Evolutionary conservation across 2,113 vertebrate species (phyloP).

Genomic region (Todiramphus chloris): DNA sequence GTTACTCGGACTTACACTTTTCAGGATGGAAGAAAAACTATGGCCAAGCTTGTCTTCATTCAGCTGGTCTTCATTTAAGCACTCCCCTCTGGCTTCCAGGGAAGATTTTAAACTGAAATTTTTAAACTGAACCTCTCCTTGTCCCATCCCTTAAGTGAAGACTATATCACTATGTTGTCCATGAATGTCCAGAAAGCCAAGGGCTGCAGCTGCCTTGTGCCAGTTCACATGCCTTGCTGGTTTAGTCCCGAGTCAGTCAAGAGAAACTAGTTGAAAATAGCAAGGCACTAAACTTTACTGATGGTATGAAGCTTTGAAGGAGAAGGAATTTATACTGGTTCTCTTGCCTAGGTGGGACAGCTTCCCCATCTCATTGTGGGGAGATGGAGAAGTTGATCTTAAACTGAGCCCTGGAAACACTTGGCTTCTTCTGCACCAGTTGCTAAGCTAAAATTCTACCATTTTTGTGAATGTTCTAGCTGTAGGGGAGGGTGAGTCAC

Average conservation of each 20-base stretch:
- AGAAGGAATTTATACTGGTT: neutral
- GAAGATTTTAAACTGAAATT: neutral
- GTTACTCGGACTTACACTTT: neutral
- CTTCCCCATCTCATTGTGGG: fast-evolving
- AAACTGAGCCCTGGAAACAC: neutral
- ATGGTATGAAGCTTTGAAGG: neutral
- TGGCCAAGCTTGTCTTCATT: neutral
- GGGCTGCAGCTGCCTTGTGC: neutral
- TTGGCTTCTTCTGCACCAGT: neutral
- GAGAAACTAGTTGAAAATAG: neutral
- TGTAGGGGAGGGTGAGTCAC: neutral
- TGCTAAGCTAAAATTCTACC: neutral
- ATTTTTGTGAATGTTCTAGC: neutral
- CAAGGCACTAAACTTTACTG: neutral
- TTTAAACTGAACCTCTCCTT: neutral
- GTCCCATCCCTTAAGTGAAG: neutral
- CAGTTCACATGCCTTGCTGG: neutral
- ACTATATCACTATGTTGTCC: neutral
- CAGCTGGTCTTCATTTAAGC: neutral
- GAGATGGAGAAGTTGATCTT: neutral
- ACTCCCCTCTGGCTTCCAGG: neutral
- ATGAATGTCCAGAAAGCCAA: neutral
- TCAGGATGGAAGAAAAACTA: neutral
- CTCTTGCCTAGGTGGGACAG: neutral
- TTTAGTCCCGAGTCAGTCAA: neutral